phyloP scores from a whole-genome alignment of 2,797 vertebrate species.

The Neostethus bicornis region DNA sequence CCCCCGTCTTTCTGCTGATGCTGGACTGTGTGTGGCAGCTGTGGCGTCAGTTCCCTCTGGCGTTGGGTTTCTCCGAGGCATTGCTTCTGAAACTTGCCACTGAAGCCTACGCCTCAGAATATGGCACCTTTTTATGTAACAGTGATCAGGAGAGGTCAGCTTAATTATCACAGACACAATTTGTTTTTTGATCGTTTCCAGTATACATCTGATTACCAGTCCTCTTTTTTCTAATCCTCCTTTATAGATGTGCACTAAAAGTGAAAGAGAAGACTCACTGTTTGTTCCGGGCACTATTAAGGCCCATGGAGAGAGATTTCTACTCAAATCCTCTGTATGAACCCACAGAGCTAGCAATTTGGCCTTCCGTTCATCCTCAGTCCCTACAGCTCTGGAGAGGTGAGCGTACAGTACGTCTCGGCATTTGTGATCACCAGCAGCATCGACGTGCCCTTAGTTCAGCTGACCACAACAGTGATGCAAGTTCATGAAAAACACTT shows the following conservation, averaged over 20 bases:
- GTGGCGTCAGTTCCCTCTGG: conserved; percentile 86
- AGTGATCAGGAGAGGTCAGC: conserved; percentile 85
- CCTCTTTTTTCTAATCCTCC: background rate
- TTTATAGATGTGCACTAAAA: conserved; percentile 75
- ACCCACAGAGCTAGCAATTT: conserved; percentile 81
- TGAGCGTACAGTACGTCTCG: conserved; percentile 46
- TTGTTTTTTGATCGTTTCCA: background rate
- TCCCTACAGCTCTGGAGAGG: conserved; percentile 88
- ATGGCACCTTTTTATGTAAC: conserved; percentile 90
- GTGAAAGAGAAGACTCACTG: conserved; percentile 85
- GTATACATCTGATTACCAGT: background rate
- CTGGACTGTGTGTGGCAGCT: conserved; percentile 92
- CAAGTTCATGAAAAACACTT: rapidly evolving
- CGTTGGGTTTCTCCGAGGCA: conserved; percentile 84
- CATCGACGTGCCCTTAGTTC: background rate
- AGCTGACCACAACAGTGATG: background rate
- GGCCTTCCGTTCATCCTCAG: conserved; percentile 91
- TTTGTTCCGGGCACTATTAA: conserved; percentile 83
- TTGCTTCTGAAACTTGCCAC: conserved; percentile 85
- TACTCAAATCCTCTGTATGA: conserved; percentile 84
- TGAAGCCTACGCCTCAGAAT: conserved; percentile 85
- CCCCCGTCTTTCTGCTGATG: conserved; percentile 87
- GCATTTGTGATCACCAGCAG: background rate
- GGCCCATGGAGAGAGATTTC: conserved; percentile 57
- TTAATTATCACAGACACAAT: background rate